These are phyloP conservation scores for Pipistrellus nathusii DNA, from an alignment of 2,797 vertebrate species.

Conservation along the genomic window DNA sequence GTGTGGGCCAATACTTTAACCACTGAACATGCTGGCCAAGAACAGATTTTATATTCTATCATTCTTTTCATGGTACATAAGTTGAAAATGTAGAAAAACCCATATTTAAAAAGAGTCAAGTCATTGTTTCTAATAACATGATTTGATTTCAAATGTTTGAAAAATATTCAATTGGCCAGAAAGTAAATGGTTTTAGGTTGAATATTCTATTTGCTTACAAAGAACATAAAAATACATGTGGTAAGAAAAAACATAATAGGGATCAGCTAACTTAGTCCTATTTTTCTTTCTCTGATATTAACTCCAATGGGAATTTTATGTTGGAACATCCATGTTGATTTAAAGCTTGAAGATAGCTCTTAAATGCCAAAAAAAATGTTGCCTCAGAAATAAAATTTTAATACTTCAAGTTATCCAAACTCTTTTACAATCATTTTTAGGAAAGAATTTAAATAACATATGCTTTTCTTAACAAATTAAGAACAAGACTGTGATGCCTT, in stretches of 20 bases:
- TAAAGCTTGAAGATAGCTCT: background rate
- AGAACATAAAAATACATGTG: slow-evolving; percentile 29
- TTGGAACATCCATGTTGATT: background rate
- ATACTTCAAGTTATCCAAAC: background rate
- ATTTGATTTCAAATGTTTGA: slow-evolving; percentile 35
- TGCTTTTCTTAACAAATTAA: slow-evolving; percentile 39
- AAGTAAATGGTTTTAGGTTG: slow-evolving; percentile 14
- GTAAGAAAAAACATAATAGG: background rate
- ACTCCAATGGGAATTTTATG: background rate
- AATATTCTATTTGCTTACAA: background rate
- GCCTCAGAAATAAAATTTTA: background rate
- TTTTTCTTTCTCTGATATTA: background rate
- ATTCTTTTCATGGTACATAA: background rate
- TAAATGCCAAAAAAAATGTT: background rate
- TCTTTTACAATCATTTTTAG: background rate
- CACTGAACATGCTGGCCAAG: no score
- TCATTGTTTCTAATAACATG: slow-evolving; percentile 22
- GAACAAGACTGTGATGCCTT: background rate
- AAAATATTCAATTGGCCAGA: slow-evolving; percentile 13
- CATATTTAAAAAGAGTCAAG: background rate
- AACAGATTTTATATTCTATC: background rate
- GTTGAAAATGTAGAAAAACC: background rate
- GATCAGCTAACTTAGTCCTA: background rate
- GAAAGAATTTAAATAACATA: background rate
- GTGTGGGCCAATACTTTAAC: no score